phyloP scores from a whole-genome alignment of 2,113 vertebrate genomes.

The Thryonomys swinderianus region DNA sequence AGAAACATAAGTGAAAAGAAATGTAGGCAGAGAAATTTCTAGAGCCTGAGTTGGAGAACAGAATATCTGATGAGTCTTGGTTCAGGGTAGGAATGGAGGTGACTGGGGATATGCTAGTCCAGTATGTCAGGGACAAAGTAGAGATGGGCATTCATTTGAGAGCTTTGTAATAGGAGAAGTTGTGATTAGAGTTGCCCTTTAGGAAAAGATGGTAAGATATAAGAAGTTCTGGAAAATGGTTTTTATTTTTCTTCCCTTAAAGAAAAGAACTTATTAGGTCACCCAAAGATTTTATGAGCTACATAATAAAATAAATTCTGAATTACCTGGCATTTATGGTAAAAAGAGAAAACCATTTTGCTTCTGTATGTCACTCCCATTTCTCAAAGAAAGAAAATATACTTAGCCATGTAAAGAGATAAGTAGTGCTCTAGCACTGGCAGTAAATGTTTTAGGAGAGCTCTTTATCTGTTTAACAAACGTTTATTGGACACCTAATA shows the following conservation, averaged over 20 bases:
- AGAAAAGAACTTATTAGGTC: neutral
- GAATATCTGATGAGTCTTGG: neutral
- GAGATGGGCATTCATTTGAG: neutral
- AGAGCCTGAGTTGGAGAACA: neutral
- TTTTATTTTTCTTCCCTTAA: neutral
- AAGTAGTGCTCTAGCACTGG: neutral
- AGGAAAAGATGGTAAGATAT: neutral
- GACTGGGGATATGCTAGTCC: neutral
- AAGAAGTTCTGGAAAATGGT: neutral
- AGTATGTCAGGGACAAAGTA: neutral
- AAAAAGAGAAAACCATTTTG: slow-evolving; percentile 14
- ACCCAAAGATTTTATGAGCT: neutral
- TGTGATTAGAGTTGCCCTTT: neutral
- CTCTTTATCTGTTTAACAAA: neutral
- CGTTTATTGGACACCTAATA: neutral
- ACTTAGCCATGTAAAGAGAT: neutral
- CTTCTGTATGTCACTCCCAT: neutral
- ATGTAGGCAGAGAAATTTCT: slow-evolving; percentile 4
- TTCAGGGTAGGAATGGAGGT: neutral
- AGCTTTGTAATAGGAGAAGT: neutral
- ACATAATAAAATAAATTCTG: slow-evolving; percentile 10
- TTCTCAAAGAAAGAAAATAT: slow-evolving; percentile 42
- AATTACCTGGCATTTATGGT: neutral
- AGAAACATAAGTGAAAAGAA: neutral
- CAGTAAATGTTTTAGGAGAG: neutral